phyloP scores from a whole-genome alignment of 2,797 vertebrate genomes.

The Hyperoplus lanceolatus region DNA sequence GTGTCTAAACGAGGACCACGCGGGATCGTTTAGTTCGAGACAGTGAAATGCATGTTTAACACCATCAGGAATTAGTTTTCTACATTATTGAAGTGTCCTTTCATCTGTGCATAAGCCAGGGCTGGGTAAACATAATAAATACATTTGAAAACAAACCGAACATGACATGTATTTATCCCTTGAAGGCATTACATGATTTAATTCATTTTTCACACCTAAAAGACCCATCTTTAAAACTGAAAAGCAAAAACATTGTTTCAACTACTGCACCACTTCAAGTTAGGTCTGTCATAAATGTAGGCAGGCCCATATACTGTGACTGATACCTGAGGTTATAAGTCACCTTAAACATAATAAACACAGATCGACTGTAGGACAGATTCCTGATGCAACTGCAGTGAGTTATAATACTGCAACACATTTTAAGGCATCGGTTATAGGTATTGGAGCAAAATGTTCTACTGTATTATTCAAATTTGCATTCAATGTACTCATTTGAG shows the following conservation, averaged over 20 bases:
- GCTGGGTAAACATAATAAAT: too few species aligned
- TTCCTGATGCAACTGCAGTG: background rate
- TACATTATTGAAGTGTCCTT: background rate
- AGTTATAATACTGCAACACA: background rate
- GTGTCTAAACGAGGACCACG: rapidly evolving
- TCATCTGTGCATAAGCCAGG: background rate
- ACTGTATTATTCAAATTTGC: background rate
- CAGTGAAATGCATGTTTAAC: background rate
- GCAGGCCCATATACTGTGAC: background rate
- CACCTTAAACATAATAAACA: background rate
- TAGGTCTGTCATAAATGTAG: background rate
- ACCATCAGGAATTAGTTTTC: background rate
- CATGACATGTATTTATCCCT: too few species aligned
- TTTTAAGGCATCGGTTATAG: too few species aligned
- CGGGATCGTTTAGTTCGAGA: background rate
- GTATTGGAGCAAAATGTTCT: background rate
- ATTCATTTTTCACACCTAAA: background rate
- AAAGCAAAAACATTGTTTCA: background rate
- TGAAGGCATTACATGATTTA: too few species aligned
- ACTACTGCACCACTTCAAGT: background rate
- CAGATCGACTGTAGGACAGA: background rate
- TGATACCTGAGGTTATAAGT: background rate
- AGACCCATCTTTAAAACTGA: background rate
- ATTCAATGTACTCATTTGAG: background rate
- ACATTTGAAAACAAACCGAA: too few species aligned